Conservation (phyloP, 2,113 vertebrate genomes). For the Clarias macrocephalus region DNA sequence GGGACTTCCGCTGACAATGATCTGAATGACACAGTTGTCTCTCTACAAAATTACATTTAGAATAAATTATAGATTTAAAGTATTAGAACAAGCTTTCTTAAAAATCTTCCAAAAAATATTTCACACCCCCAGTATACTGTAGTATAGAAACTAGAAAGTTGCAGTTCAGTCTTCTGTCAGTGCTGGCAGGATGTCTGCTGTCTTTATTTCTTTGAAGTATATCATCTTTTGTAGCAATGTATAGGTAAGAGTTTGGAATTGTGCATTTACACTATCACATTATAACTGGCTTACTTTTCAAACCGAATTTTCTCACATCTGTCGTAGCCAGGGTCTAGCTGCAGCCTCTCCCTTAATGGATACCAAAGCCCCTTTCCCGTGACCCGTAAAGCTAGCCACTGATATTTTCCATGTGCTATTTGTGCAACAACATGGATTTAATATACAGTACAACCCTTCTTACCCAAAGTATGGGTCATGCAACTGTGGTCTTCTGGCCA, state of each 20-base stretch:
- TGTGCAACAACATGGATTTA: background rate
- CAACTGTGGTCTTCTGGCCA: background rate
- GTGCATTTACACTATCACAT: background rate
- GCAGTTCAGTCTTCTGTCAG: background rate
- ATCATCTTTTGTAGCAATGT: background rate
- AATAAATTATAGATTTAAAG: background rate
- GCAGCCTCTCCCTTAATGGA: background rate
- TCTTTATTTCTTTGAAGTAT: background rate
- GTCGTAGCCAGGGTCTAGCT: background rate
- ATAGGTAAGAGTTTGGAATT: background rate
- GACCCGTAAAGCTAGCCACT: too few relatives aligned
- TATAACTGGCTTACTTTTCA: too few relatives aligned
- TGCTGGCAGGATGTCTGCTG: background rate
- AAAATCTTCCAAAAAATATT: background rate
- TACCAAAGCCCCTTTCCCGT: background rate
- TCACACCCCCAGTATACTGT: background rate
- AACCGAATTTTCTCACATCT: background rate
- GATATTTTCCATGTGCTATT: background rate
- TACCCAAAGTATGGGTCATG: background rate
- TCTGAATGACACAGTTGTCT: background rate
- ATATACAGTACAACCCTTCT: too few relatives aligned
- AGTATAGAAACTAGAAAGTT: background rate
- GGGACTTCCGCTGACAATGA: background rate
- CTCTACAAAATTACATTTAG: conserved; percentile 17
- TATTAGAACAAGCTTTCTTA: background rate